phyloP scores from a whole-genome alignment of 2,113 vertebrate species.

The Cyprinus carpio region DNA sequence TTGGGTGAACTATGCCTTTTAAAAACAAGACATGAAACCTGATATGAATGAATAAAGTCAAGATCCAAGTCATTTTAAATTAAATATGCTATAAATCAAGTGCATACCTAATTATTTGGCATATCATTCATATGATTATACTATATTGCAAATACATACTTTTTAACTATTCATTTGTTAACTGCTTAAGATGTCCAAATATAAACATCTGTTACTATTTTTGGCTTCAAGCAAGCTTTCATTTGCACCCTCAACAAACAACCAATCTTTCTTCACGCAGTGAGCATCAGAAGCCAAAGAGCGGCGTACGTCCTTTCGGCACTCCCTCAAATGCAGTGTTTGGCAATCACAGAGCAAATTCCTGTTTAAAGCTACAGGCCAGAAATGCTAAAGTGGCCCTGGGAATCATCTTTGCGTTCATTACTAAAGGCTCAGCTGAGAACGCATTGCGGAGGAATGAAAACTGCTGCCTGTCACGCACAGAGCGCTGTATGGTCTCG shows the following conservation, averaged over 20 bases:
- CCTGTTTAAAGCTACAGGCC: constrained; percentile 8
- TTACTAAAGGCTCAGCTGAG: constrained; percentile 30
- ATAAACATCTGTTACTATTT: background rate
- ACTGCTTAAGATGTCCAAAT: background rate
- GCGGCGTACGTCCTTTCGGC: background rate
- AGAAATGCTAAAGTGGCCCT: background rate
- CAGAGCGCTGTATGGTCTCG: constrained; percentile 16
- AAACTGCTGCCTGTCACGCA: constrained; percentile 27
- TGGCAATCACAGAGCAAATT: background rate
- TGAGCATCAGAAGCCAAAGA: constrained; percentile 26
- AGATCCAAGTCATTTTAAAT: no score
- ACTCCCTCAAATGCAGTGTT: constrained; percentile 10
- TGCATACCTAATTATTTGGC: no score
- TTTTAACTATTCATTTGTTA: background rate
- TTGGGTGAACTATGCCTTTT: no score
- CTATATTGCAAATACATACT: background rate
- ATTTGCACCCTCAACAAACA: constrained; percentile 26
- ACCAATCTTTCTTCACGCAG: constrained; percentile 23
- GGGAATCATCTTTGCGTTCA: constrained; percentile 14
- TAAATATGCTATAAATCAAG: no score
- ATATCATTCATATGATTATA: no score
- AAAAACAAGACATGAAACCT: no score
- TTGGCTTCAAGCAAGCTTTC: background rate
- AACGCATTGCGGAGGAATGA: constrained; percentile 16
- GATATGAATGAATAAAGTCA: no score